Evolutionary conservation across 2,888 invertebrate species (phyloP).

Genomic region (Hirudinaria manillensis): DNA sequence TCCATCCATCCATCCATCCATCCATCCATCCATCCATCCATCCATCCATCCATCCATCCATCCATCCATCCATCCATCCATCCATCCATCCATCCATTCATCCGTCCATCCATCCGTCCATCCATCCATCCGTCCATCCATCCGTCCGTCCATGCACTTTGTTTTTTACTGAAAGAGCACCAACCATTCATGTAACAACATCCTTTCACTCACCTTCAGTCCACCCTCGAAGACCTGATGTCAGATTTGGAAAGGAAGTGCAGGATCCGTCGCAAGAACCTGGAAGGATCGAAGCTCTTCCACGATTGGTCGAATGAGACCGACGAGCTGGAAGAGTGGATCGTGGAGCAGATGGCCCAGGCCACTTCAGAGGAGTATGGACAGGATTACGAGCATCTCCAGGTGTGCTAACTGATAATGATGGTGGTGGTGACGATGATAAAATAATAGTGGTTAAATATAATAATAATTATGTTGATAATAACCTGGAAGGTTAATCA

Average conservation of each 20-base stretch:
- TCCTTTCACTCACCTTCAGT: slow-evolving; percentile 22
- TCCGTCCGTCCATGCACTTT: no score
- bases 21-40: not conserved
- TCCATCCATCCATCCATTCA: no score
- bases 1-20: not conserved
- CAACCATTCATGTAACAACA: not conserved
- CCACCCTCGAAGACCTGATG: slow-evolving; percentile 58
- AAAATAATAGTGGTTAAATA: no score
- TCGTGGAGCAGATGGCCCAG: slow-evolving; percentile 79
- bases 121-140: no score
- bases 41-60: no score
- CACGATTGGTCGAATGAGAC: slow-evolving; percentile 55
- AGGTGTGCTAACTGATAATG: slow-evolving; percentile 54
- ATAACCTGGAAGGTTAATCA: no score
- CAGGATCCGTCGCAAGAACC: slow-evolving; percentile 66
- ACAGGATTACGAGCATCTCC: slow-evolving; percentile 86
- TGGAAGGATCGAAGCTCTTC: slow-evolving; percentile 86
- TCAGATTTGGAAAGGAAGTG: slow-evolving; percentile 56
- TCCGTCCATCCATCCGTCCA: no score
- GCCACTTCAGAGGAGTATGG: slow-evolving; percentile 95
- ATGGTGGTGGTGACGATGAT: not conserved
- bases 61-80: no score
- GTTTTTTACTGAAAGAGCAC: not conserved
- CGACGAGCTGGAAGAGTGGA: slow-evolving; percentile 88
- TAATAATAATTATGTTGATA: no score